Evolutionary conservation across 2,113 vertebrate species (phyloP), one percentile per base, ranked within the genome.

Genomic region (Perca schrenkii): DNA sequence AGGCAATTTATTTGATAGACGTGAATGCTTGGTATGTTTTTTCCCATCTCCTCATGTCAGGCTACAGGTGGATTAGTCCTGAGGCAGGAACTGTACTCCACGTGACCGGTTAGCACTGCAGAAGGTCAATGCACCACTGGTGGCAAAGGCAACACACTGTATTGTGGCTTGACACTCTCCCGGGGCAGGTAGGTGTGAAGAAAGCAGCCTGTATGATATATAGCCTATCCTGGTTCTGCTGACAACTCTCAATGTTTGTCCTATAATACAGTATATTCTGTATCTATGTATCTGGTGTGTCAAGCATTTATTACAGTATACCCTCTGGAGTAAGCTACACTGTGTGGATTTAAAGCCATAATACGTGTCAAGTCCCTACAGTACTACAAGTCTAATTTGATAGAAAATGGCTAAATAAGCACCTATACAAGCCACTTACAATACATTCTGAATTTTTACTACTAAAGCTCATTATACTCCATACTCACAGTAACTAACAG

Each of bases 101-200:
- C 17, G 25, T 86, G 85, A 86, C 89, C 92, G 71, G 34, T 77
- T 79, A 80, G 47, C 57, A 57, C 83, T 46, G 72, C 71, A 85
- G 82, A 88, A 88, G 87, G 90, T 93, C 91, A 89, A 46, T 21
- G 77, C 69, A 74, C 77, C 64, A 85, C 77, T 88, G 84, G 79
- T 88, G 78, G 77, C 86, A 81, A 60, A 64, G 52, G 71, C 71
- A 78, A 67, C 75, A 69, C 64, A 86, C 67, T 31, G 68, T 91
- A 82, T 91, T 83, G 75, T 92, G 83, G 77, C 43, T 77, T n/a
- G 36, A 85, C 85, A 53, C 74, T 21, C 19, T 69, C 84, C 84
- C 86, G 19, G 74, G 75, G 88, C 65, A 25, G 74, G 53, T 61
- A 61, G 57, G 36, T n/a, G 17, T 46, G 50, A 76, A 79, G 54